Percentiles rank a stretch among this genome's conserved stretches.
Conservation (phyloP, 1,140 invertebrate species). For the Zophobas morio region DNA sequence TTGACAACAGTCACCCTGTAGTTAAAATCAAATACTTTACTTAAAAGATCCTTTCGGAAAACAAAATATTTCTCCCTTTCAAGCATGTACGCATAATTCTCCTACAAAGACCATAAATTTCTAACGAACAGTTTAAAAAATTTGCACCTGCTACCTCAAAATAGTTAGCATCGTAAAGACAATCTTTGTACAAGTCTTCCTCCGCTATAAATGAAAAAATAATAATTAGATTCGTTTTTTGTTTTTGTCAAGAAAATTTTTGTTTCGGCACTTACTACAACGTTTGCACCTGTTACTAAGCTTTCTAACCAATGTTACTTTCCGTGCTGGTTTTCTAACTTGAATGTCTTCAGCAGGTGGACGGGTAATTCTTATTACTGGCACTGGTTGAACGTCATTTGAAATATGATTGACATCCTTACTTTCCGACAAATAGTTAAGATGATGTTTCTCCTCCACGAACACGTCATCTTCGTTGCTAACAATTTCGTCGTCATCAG, state of each 20-base stretch:
- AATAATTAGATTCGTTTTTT: neutral
- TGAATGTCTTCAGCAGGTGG: neutral
- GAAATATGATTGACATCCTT: neutral
- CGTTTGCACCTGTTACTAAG: neutral
- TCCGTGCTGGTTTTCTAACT: neutral
- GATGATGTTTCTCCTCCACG: neutral
- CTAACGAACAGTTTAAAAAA: too few species aligned
- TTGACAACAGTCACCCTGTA: conserved; percentile 10
- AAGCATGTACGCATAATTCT: conserved; percentile 8
- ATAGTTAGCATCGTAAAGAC: conserved; percentile 14
- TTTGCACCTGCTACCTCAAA: neutral
- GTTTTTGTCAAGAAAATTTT: neutral
- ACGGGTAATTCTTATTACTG: neutral
- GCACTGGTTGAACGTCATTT: neutral
- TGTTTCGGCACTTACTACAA: neutral
- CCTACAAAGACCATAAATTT: neutral
- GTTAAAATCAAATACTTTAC: neutral
- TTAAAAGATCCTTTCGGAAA: conserved; percentile 2
- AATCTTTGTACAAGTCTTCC: neutral
- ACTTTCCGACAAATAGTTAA: neutral
- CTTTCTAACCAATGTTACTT: neutral
- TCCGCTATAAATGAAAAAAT: neutral
- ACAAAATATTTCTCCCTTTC: neutral
- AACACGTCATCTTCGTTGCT: neutral
- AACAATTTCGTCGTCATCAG: neutral